Percentiles rank a stretch among this genome's conserved stretches.
phyloP scores from a whole-genome alignment of 1,140 invertebrate genomes.

The Paracyclopina nana region DNA sequence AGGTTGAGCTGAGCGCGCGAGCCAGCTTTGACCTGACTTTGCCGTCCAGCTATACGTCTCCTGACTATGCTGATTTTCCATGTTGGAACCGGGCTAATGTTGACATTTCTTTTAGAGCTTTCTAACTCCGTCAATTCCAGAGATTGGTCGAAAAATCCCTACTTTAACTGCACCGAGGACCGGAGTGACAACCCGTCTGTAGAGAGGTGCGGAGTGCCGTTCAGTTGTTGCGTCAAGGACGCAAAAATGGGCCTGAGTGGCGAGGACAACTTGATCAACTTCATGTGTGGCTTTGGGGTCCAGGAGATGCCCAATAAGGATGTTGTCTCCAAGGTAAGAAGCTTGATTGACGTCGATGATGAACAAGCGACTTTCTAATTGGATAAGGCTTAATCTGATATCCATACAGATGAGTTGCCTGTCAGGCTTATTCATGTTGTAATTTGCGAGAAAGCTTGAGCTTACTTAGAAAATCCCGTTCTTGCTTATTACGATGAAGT shows the following conservation, averaged over 20 bases:
- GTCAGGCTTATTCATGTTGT: neutral
- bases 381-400: neutral
- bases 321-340: neutral
- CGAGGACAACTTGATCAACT: neutral
- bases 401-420: neutral
- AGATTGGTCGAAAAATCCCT: neutral
- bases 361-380: neutral
- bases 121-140: no score
- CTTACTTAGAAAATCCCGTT: neutral
- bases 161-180: neutral
- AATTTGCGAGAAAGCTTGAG: neutral
- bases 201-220: neutral
- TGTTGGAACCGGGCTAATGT: no score
- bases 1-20: no score
- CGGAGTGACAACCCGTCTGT: neutral
- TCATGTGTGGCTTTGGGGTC: constrained; percentile 1
- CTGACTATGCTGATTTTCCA: no score
- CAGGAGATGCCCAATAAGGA: neutral
- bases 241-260: neutral
- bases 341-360: neutral
- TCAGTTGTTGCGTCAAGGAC: neutral
- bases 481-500: neutral
- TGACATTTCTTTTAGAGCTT: no score
- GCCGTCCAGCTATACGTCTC: no score
- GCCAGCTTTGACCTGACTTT: no score